A percentile compares a stretch with the other conserved stretches of the same genome.
phyloP scores from a whole-genome alignment of 2,797 vertebrate genomes.

The Dicrostonyx torquatus region DNA sequence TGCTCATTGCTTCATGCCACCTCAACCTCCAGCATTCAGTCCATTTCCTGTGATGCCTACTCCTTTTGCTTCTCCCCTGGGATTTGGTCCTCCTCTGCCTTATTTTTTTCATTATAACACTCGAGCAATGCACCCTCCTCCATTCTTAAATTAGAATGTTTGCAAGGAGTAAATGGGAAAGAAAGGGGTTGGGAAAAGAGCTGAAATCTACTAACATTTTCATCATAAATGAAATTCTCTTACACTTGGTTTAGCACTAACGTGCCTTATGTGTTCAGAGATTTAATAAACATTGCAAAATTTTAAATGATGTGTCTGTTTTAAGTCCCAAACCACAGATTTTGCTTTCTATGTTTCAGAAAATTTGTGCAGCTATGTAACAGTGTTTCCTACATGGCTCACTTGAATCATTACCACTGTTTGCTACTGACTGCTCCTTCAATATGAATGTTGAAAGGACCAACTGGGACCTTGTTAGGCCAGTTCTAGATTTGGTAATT shows the following conservation, averaged over 20 bases:
- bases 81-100: not conserved
- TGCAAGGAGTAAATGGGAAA: not conserved
- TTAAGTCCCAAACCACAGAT: not conserved
- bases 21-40: not conserved
- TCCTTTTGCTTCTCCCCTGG: not conserved
- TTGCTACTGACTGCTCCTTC: not conserved
- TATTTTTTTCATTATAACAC: conserved; percentile 28
- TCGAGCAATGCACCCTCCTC: not conserved
- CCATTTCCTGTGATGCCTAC: not conserved
- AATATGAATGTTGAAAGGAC: not conserved
- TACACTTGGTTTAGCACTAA: conserved; percentile 17
- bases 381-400: conserved; percentile 20
- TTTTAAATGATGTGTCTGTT: conserved; percentile 8
- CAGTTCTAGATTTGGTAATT: not conserved
- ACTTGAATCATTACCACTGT: not conserved
- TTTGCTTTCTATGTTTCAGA: not conserved
- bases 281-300: conserved; percentile 59
- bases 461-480: not conserved
- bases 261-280: not conserved
- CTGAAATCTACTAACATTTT: not conserved
- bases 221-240: conserved; percentile 14
- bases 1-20: conserved; percentile 5
- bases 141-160: conserved; percentile 16
- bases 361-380: not conserved
- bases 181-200: not conserved